A percentile compares a stretch with the other conserved stretches of the same genome.
Conservation (phyloP, 2,113 vertebrate species). For the Sorex fumeus region DNA sequence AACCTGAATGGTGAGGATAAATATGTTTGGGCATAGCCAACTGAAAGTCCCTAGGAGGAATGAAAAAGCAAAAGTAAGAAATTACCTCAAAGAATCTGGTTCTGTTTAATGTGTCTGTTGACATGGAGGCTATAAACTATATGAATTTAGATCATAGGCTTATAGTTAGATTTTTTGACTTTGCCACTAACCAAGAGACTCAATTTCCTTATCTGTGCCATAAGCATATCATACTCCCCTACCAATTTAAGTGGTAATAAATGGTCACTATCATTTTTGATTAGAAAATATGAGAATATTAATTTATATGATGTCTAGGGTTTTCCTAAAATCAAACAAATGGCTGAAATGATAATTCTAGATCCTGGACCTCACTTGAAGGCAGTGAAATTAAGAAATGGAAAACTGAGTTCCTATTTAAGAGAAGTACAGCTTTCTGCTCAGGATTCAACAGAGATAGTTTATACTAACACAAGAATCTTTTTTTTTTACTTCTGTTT, state of each 20-base stretch:
- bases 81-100: neutral
- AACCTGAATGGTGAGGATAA: neutral
- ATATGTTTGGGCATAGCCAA: neutral
- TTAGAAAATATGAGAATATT: neutral
- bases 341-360: neutral
- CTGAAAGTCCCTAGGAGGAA: neutral
- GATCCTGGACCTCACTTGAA: neutral
- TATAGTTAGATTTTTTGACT: neutral
- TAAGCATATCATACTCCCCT: neutral
- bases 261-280: neutral
- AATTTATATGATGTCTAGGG: neutral
- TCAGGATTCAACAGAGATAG: neutral
- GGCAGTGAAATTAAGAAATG: neutral
- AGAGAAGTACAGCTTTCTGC: neutral
- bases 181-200: neutral
- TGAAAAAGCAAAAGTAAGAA: neutral
- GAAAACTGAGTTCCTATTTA: neutral
- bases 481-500: neutral
- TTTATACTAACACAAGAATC: neutral
- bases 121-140: neutral
- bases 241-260: neutral
- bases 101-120: neutral
- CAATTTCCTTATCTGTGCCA: neutral
- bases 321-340: neutral
- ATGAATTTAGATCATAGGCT: neutral